phyloP scores from a whole-genome alignment of 2,113 vertebrate genomes.

The Glaucidium brasilianum region DNA sequence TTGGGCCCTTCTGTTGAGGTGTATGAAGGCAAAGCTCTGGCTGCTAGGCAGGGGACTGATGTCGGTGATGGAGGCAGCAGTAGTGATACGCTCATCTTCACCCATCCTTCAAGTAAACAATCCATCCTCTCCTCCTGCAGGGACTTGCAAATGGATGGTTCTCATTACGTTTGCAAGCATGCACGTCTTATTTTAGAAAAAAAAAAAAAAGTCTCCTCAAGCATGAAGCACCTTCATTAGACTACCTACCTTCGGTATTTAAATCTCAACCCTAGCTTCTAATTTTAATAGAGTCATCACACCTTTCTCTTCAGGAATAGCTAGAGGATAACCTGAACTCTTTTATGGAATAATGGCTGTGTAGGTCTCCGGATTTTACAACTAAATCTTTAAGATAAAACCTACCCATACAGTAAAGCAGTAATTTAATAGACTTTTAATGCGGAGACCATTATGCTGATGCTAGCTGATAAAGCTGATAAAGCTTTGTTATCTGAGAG shows the following conservation, averaged over 20 bases:
- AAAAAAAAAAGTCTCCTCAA: background rate
- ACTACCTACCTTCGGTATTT: background rate
- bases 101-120: background rate
- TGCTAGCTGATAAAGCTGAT: background rate
- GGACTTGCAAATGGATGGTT: background rate
- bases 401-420: background rate
- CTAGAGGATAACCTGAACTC: background rate
- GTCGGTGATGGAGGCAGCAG: background rate
- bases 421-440: background rate
- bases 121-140: background rate
- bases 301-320: background rate
- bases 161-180: background rate
- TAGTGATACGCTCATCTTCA: background rate
- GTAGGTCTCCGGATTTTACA: background rate
- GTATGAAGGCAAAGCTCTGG: background rate
- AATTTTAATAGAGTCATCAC: background rate
- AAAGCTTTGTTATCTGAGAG: background rate
- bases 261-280: background rate
- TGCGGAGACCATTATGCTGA: background rate
- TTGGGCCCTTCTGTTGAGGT: background rate
- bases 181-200: background rate
- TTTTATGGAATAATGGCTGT: background rate
- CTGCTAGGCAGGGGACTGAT: background rate
- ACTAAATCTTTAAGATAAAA: background rate
- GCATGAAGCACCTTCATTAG: background rate